These are phyloP conservation scores for Habrosyne pyritoides DNA, from an alignment of 2,888 invertebrate genomes.

Conservation along the genomic window DNA sequence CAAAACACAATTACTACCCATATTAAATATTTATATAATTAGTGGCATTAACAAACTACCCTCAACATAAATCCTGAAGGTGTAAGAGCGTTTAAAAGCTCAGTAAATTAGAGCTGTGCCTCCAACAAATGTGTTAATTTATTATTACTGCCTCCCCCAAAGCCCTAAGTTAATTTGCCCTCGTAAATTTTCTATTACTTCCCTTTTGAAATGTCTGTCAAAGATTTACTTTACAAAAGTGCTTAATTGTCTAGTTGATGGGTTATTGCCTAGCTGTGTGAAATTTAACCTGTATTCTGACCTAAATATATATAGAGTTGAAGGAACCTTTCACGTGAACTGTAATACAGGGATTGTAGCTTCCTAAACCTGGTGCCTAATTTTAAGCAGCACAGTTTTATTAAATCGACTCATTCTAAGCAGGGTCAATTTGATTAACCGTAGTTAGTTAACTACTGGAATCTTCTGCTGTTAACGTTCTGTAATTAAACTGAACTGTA, in stretches of 20 bases:
- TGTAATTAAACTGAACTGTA: too few relatives aligned
- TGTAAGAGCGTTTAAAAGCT: slow-evolving; percentile 4
- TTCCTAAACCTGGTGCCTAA: too few relatives aligned
- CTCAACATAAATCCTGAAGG: slow-evolving; percentile 1
- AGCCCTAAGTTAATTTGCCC: slow-evolving; percentile 6
- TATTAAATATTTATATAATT: background rate
- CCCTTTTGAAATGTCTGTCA: slow-evolving; percentile 10
- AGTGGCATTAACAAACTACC: background rate
- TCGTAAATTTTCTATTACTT: slow-evolving; percentile 9
- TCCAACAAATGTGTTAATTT: slow-evolving; percentile 6
- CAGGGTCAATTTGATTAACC: too few relatives aligned
- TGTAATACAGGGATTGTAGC: too few relatives aligned
- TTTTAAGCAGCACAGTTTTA: too few relatives aligned
- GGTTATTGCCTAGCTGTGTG: background rate
- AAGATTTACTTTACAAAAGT: slow-evolving; percentile 3
- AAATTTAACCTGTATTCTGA: background rate
- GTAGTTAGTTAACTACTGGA: too few relatives aligned
- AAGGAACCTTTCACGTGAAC: too few relatives aligned
- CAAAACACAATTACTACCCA: too few relatives aligned
- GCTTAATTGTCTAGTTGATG: background rate
- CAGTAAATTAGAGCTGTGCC: background rate
- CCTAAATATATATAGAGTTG: too few relatives aligned
- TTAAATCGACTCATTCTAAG: too few relatives aligned
- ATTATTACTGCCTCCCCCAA: background rate
- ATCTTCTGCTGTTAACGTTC: too few relatives aligned